Evolutionary conservation across 1,140 invertebrate genomes (phyloP).

Genomic region (Drosophila paulistorum): DNA sequence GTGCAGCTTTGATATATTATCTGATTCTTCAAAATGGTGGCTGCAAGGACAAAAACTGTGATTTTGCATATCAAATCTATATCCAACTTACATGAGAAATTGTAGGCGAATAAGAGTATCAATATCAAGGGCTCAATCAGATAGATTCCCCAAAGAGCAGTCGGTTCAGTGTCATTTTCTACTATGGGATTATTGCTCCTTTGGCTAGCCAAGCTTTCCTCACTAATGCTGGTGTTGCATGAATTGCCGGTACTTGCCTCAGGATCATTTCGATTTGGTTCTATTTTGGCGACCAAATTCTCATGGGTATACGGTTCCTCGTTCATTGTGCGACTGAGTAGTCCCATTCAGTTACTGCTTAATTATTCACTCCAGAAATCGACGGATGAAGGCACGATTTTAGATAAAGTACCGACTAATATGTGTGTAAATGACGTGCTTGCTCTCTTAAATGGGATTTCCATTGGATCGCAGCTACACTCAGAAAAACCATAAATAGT

Average conservation of each 20-base stretch:
- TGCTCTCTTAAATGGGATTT: slow-evolving; percentile 43
- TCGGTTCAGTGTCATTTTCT: background rate
- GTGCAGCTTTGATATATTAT: slow-evolving; percentile 85
- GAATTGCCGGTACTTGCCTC: slow-evolving; percentile 15
- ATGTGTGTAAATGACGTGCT: slow-evolving; percentile 21
- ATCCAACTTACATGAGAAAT: slow-evolving; percentile 72
- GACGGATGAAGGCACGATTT: slow-evolving; percentile 20
- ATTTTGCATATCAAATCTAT: too few relatives aligned
- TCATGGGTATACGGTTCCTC: slow-evolving; percentile 64
- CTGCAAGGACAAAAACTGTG: slow-evolving; percentile 61
- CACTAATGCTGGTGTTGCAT: slow-evolving; percentile 8
- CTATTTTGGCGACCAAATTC: slow-evolving; percentile 46
- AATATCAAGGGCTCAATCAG: slow-evolving; percentile 70
- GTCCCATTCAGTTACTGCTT: background rate
- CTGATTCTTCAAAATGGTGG: slow-evolving; percentile 84
- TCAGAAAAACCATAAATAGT: background rate
- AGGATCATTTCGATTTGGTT: slow-evolving; percentile 10
- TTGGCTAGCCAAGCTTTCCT: slow-evolving; percentile 2
- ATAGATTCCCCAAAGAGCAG: slow-evolving; percentile 35
- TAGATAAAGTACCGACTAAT: slow-evolving; percentile 54
- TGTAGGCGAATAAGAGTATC: slow-evolving; percentile 72
- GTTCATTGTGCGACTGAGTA: slow-evolving; percentile 51
- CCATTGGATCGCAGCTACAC: slow-evolving; percentile 22
- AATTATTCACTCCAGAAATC: slow-evolving; percentile 7
- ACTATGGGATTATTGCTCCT: background rate